phyloP scores from a whole-genome alignment of 1,140 invertebrate genomes.

The Myzus persicae region DNA sequence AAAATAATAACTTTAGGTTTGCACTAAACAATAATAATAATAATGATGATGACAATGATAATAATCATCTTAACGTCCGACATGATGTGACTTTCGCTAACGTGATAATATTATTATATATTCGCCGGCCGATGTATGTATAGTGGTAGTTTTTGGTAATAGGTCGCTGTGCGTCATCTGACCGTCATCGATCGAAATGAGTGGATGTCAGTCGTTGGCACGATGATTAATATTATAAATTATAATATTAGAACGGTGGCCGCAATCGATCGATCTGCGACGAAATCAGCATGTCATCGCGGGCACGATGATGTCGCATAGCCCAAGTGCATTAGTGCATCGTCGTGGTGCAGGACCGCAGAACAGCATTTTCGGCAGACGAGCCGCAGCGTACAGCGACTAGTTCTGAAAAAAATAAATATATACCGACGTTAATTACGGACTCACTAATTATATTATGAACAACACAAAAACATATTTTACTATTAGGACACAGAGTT shows the following conservation, averaged over 20 bases:
- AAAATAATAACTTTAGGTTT: background rate
- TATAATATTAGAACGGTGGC: background rate
- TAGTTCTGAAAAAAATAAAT: background rate
- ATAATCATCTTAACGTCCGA: background rate
- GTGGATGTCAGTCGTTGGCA: background rate
- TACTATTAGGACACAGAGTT: background rate
- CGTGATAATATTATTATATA: background rate
- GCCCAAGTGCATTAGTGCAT: background rate
- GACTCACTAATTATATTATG: background rate
- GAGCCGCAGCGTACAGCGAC: background rate
- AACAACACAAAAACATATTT: background rate
- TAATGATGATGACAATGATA: background rate
- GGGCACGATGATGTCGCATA: background rate
- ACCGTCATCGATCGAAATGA: background rate
- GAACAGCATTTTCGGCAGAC: background rate
- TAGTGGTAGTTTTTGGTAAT: background rate
- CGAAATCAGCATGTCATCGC: background rate
- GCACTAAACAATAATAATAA: slow-evolving; percentile 25
- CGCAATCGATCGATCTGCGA: background rate
- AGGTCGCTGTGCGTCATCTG: background rate
- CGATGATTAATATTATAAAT: background rate
- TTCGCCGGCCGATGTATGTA: too few species aligned
- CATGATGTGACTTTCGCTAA: background rate
- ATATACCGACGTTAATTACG: background rate
- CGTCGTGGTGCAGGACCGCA: background rate